These are phyloP conservation scores for Scelioninae gen. 2 DNA, from an alignment of 2,888 invertebrate species.

Conservation along the genomic window DNA sequence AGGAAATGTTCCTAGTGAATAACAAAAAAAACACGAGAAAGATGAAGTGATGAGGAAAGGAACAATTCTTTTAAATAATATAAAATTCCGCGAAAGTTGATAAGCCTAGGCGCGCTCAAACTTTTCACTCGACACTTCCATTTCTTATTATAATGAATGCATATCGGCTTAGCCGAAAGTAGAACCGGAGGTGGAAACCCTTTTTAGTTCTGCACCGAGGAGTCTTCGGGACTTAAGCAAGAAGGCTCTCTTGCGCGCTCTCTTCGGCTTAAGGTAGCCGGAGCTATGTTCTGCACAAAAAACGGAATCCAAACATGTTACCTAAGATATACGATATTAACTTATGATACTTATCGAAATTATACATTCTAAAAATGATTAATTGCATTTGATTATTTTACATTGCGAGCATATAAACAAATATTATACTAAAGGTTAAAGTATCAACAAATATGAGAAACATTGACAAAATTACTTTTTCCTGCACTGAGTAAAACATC, in stretches of 20 bases:
- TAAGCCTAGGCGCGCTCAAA: constrained; percentile 71
- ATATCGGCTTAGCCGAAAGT: constrained; percentile 74
- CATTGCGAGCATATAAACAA: no score
- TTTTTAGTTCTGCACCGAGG: constrained; percentile 66
- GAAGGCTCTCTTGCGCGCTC: constrained; percentile 51
- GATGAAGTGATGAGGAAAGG: constrained; percentile 57
- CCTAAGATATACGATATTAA: constrained; percentile 40
- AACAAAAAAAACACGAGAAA: constrained; percentile 59
- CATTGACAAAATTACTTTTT: no score
- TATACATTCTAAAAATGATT: constrained; percentile 14
- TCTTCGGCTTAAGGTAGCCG: constrained; percentile 52
- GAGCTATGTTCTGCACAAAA: constrained; percentile 39
- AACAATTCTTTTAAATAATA: constrained; percentile 74
- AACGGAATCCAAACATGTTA: constrained; percentile 55
- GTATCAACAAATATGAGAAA: no score
- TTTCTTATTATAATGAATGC: constrained; percentile 75
- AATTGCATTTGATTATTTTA: no score
- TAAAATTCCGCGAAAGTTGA: constrained; percentile 74
- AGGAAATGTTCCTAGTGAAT: no score
- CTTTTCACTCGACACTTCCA: constrained; percentile 70
- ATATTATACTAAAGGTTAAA: no score
- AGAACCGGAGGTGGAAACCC: constrained; percentile 68
- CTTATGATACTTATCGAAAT: constrained; percentile 31
- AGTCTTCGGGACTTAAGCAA: constrained; percentile 64
- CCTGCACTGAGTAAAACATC: no score